Evolutionary conservation across 1,140 invertebrate genomes (phyloP), one percentile per base, ranked within the genome.

Genomic region (Aricia agestis): DNA sequence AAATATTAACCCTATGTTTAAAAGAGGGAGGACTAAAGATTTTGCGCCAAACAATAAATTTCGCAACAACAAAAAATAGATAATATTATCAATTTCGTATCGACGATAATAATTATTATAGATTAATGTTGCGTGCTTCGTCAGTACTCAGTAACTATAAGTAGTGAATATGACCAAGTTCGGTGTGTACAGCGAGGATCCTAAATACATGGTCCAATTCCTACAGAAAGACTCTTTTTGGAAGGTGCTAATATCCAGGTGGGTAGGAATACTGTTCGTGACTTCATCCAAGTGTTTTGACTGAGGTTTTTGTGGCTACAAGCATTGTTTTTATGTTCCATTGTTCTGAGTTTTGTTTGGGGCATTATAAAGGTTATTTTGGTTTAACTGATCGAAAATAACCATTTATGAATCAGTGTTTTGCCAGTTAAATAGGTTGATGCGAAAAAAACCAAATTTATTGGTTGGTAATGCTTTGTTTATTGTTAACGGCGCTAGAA

Each of bases 161-260:
- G 57, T 42, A 25, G 25, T 59, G 17, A 19, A 63, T 6, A 63
- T 63, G 59, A 63, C 19, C 7, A 63, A 19, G 59, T 63, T 63
- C 1, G 59, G 59, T 63, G 59, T 11, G 19, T 19, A 19, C 17
- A 63, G 17, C 11, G 17, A 63, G 17, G 59, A 19, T 11, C 59
- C 59, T 6, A 25, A 19, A 11, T 63, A 19, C 18, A 19, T 63
- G 59, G 59, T 19, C 18, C 59, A 63, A 2, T 19, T 19, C 7
- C 59, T 63, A 11, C 59, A 59, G 18, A 17, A n/a, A 18, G 58
- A 59, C 17, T 59, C 58, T 4, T 5, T 59, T 3, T 59, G 58
- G 58, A 59, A 59, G 15, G 58, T 19, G 59, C 19, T 63, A 3
- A 63, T 19, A 19, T 63, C 59, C 59, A 19, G 59, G 59, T 63